Evolutionary conservation across 2,113 vertebrate species (phyloP), one percentile per base, ranked within the genome.

Genomic region (Rhea pennata): DNA sequence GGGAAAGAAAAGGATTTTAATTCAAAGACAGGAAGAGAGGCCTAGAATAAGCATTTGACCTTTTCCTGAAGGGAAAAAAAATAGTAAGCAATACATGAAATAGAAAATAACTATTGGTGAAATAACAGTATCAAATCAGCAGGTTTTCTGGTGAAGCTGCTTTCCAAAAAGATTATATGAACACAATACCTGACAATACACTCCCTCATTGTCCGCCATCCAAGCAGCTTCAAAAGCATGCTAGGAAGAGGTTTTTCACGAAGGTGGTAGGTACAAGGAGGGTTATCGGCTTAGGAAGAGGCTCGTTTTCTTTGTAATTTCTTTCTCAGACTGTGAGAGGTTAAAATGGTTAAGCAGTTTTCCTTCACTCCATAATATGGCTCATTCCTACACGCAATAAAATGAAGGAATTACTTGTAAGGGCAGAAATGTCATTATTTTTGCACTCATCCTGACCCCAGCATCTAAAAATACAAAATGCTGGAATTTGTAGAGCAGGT

Each of bases 391-490:
- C 80, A 88, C 94, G 92, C 90, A 94, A 92, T 91, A 97, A 97
- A 96, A 96, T 70, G 94, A 97, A 97, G 89, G 84, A 97, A 97
- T 95, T 95, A 88, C 94, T 97, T 96, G 67, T 96, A 97, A 97
- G 96, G 91, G 88, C 93, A 95, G 73, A 97, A 97, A 96, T 94
- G 96, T 90, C 97, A 97, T 97, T 97, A 93, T 97, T 97, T 96
- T 97, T 97, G 95, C 90, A 97, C 96, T 98, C 93, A 91, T 94
- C 82, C 79, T 97, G 96, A 98, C 96, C 97, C 83, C 85, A 96
- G 88, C 91, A 95, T 97, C 97, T 98, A 97, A 98, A 98, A 98
- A 98, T 98, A 98, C 83, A 96, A 97, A 98, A 98, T 93, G 86
- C 89, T 97, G 91, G 94, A 96, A 98, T 97, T 96, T 98, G 95